Evolutionary conservation across 2,113 vertebrate genomes (phyloP).

Genomic region (Megaceryle torquata): DNA sequence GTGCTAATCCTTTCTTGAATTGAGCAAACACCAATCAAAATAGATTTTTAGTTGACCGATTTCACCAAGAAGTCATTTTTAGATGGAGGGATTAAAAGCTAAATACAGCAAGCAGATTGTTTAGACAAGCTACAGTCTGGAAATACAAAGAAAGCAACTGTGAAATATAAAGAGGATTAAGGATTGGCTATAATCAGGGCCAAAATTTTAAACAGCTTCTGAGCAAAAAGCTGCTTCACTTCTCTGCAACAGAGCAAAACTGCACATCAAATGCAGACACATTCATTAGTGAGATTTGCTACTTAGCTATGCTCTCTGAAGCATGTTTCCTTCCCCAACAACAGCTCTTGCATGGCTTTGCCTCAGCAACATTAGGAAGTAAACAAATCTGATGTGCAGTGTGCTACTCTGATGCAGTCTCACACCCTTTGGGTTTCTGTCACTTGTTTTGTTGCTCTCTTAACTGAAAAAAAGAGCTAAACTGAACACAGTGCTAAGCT

Average conservation of each 20-base stretch:
- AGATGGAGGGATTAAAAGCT: conserved; percentile 3
- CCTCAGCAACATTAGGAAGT: rapidly evolving
- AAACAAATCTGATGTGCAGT: not conserved
- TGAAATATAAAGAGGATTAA: conserved; percentile 19
- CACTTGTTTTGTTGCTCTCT: not conserved
- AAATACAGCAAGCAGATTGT: conserved; percentile 29
- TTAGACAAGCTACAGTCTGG: conserved; percentile 38
- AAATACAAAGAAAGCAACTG: not conserved
- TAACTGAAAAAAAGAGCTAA: not conserved
- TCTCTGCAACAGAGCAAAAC: not conserved
- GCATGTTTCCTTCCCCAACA: not conserved
- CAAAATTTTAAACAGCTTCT: not conserved
- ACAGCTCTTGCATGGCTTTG: not conserved
- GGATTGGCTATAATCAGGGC: not conserved
- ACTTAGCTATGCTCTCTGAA: not conserved
- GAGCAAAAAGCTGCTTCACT: not conserved
- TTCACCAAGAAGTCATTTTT: conserved; percentile 23
- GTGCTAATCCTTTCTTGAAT: conserved; percentile 1
- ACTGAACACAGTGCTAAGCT: not conserved
- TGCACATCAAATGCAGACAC: not conserved
- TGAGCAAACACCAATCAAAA: conserved; percentile 12
- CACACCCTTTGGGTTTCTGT: not conserved
- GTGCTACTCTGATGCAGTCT: not conserved
- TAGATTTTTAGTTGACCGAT: not conserved
- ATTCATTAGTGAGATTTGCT: not conserved